Base-by-base conservation (phyloP, 2,888 invertebrate genomes). In the Lampropteryx suffumata region DNA sequence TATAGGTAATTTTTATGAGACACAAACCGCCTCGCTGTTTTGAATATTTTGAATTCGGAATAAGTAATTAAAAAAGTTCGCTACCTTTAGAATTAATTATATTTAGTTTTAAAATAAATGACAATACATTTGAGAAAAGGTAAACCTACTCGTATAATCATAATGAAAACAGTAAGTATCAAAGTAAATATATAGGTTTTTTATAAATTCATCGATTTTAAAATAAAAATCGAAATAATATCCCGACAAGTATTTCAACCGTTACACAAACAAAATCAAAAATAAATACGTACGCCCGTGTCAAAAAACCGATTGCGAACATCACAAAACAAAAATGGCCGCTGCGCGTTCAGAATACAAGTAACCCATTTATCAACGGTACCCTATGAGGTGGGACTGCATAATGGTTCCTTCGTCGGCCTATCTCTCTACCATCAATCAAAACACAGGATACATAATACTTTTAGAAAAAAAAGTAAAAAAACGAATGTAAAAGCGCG, bases 381-480 rank as follows among this genome's bases (percentile, higher is more conserved):
- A 60, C 57, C 65, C 75, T 79, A 79, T 78, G 78, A 76, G 72
- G 69, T 66, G 66, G 62, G 47, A 76, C 73, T 74, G 61, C 60
- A 66, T 80, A 82, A 84, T 82, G 76, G 69, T 63, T 56, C 65
- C 71, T 65, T 78, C 74, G 71, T 66, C 78, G 66, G 69, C 66
- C 75, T 84, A 84, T 85, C 86, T 82, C 76, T 71, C 61, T 64
- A 65, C 74, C 79, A 86, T 86, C 80, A 82, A 87, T 88, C 87
- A 87, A 82, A 80, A 74, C 79, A 79, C 85, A 86, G 85, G 88
- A 86, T 86, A 86, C 82, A 82, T 82, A 79, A 34, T 73, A 78
- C 73, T 74, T 69, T 69, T 71, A 72, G 72, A 62, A 61, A 66
- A 67, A 68, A 65, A 64, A 69, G 41, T 56, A 60, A 61, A 59